Evolutionary conservation across 2,113 vertebrate species (phyloP).

Genomic region (Leucopsar rothschildi): DNA sequence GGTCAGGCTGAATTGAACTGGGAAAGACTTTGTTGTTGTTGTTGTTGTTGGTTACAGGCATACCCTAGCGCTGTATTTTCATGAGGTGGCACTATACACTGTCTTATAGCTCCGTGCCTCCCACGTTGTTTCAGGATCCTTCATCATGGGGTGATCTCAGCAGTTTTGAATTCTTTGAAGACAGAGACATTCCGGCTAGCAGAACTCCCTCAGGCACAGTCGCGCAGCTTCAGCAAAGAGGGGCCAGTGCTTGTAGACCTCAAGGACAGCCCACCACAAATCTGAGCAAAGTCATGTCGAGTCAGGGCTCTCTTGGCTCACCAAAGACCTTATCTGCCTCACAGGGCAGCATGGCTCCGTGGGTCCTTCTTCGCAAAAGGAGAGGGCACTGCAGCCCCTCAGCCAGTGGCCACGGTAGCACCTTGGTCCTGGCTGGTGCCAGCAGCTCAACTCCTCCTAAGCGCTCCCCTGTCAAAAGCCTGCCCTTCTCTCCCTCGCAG

Average conservation of each 20-base stretch:
- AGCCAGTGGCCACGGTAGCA: conserved; percentile 69
- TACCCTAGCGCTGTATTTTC: conserved; percentile 61
- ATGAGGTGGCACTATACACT: conserved; percentile 67
- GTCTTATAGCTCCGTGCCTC: conserved; percentile 79
- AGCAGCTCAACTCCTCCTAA: conserved; percentile 83
- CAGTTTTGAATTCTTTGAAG: conserved; percentile 80
- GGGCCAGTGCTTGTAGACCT: conserved; percentile 65
- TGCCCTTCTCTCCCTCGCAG: conserved; percentile 92
- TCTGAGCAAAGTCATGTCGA: conserved; percentile 66
- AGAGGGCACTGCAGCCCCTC: conserved; percentile 70
- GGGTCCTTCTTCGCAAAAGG: conserved; percentile 77
- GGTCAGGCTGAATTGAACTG: not conserved
- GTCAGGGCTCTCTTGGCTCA: conserved; percentile 69
- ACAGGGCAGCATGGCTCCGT: conserved; percentile 68
- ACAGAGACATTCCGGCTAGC: conserved; percentile 74
- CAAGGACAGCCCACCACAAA: conserved; percentile 67
- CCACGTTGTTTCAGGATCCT: conserved; percentile 87
- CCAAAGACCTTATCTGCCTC: conserved; percentile 69
- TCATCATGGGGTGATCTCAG: conserved; percentile 82
- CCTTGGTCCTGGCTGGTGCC: conserved; percentile 75
- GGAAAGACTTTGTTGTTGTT: not conserved
- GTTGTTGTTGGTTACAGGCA: not conserved
- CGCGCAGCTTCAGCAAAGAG: conserved; percentile 70
- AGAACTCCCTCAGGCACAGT: conserved; percentile 71
- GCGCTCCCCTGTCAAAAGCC: conserved; percentile 83